Conservation (phyloP, 2,113 vertebrate genomes). For the Lipotes vexillifer region DNA sequence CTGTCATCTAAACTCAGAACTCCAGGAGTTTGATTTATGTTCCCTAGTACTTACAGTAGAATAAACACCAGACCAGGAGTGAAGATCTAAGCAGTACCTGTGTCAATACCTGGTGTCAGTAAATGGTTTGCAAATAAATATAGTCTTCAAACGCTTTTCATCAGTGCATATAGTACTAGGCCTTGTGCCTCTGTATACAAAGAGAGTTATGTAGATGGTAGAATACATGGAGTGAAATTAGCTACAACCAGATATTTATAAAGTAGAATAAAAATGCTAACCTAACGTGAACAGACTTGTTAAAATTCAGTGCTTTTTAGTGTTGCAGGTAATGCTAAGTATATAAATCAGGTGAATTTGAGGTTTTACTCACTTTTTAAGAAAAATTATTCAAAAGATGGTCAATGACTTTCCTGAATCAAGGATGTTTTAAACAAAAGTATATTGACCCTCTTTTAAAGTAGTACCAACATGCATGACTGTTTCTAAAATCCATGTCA, state of each 20-base stretch:
- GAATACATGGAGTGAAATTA: neutral
- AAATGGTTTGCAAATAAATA: neutral
- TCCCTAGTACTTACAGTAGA: neutral
- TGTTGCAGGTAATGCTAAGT: neutral
- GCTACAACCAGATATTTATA: neutral
- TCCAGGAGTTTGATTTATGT: neutral
- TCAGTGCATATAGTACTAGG: neutral
- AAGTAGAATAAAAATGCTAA: slow-evolving; percentile 34
- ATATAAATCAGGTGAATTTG: neutral
- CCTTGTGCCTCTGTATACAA: neutral
- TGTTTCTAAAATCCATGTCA: neutral
- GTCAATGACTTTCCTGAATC: slow-evolving; percentile 4
- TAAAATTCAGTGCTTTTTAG: neutral
- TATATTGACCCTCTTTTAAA: neutral
- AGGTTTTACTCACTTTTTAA: slow-evolving; percentile 12
- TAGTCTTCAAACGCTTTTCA: neutral
- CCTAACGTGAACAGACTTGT: neutral
- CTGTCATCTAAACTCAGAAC: neutral
- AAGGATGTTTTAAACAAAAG: neutral
- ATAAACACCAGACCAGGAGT: neutral
- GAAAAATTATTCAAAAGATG: neutral
- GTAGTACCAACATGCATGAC: neutral
- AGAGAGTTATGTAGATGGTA: neutral
- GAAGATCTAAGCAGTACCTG: neutral
- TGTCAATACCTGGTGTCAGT: neutral